A percentile compares a stretch with the other conserved stretches of the same genome.
Conservation (phyloP, 1,140 invertebrate genomes). For the Manduca sexta region DNA sequence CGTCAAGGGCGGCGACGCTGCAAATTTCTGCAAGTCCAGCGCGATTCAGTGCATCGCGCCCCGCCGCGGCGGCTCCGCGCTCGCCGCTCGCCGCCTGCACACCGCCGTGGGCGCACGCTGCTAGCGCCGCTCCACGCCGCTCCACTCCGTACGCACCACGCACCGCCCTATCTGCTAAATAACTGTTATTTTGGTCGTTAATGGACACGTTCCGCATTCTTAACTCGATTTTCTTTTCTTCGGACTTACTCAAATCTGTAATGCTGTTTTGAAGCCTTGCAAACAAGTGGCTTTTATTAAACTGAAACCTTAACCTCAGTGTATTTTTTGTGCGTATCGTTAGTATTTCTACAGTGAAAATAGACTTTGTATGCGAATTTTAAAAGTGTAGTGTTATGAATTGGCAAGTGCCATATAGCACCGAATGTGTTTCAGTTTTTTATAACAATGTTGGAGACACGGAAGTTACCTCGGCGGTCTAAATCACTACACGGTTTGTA, state of each 20-base stretch:
- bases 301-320: no score
- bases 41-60: slow-evolving; percentile 68
- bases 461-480: slow-evolving; percentile 55
- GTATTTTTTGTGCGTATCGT: neutral
- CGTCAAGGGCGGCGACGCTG: slow-evolving; percentile 72
- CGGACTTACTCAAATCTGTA: slow-evolving; percentile 29
- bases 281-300: no score
- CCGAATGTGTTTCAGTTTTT: slow-evolving; percentile 33
- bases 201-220: slow-evolving; percentile 66
- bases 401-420: slow-evolving; percentile 44
- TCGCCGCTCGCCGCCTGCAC: slow-evolving; percentile 39
- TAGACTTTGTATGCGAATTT: slow-evolving; percentile 53
- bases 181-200: slow-evolving; percentile 68
- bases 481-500: slow-evolving; percentile 59
- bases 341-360: slow-evolving; percentile 52
- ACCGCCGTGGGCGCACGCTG: slow-evolving; percentile 42
- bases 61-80: slow-evolving; percentile 67
- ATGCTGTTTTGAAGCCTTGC: slow-evolving; percentile 18
- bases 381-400: slow-evolving; percentile 61
- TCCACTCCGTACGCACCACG: slow-evolving; percentile 48
- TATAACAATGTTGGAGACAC: slow-evolving; percentile 56
- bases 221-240: slow-evolving; percentile 40
- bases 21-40: slow-evolving; percentile 70
- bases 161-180: slow-evolving; percentile 58
- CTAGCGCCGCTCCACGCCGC: slow-evolving; percentile 42